Evolutionary conservation across 2,113 vertebrate genomes (phyloP), one percentile per base, ranked within the genome.

Genomic region (Lepus europaeus): DNA sequence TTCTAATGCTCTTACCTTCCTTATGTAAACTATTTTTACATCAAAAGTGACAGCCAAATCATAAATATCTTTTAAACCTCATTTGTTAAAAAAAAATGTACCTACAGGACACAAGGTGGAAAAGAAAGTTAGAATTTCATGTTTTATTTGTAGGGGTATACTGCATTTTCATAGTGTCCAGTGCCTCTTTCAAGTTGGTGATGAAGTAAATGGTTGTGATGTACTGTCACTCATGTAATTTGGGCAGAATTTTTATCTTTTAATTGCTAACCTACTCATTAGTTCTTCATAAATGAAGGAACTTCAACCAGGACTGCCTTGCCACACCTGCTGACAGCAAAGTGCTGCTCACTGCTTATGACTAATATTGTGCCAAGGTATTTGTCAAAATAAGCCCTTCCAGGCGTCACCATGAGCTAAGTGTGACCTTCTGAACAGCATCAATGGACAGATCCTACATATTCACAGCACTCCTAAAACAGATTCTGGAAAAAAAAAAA

Each of bases 11-110:
- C 98, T 97, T 97, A 98, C 97, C 97, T 98, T 95, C 78, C 92
- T 97, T 90, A 83, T 93, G 95, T 96, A 97, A 96, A 86, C 77
- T 93, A 96, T 98, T 98, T 97, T 97, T 97, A 98, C 97, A 97
- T 98, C 95, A 97, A 95, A 98, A 98, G 94, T 98, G 97, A 97
- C 98, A 98, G 96, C 97, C 88, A 36, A 95, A 97, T 96, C 95
- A 97, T 96, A 98, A 98, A 96, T 97, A 97, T 95, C 96, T 97
- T 96, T 97, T 78, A 87, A 96, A 96, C 84, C 80, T 96, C 97
- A 85, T 96, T 94, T 95, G 90, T 83, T 95, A 87, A 91, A 97
- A 45, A 96, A 98, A 97, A 97, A 77, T 78, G 39, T 66, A 94
- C 73, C 91, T 93, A 95, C 94, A 86, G 95, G 92, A 95, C 87